Percentiles rank a stretch among this genome's conserved stretches.
Conservation (phyloP, 2,113 vertebrate genomes). For the Calyptommatus sinebrachiatus region DNA sequence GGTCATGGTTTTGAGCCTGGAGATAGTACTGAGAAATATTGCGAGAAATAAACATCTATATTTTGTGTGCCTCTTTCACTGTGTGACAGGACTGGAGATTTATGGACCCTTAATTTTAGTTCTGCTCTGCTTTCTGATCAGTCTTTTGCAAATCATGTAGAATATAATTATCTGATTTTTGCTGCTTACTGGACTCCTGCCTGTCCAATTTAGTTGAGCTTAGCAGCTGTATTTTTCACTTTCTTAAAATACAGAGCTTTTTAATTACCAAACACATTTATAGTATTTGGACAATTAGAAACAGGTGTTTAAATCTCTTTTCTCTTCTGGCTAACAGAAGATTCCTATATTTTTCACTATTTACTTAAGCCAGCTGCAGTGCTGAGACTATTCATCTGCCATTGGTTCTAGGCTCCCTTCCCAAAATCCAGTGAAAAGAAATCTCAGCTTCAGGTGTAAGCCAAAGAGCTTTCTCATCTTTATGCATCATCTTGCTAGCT, state of each 20-base stretch:
- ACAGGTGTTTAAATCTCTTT: slow-evolving; percentile 72
- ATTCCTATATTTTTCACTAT: slow-evolving; percentile 73
- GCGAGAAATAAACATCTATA: slow-evolving; percentile 20
- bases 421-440: slow-evolving; percentile 44
- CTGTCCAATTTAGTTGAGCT: slow-evolving; percentile 60
- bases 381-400: slow-evolving; percentile 70
- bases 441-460: slow-evolving; percentile 10
- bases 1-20: too few relatives aligned
- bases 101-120: slow-evolving; percentile 47
- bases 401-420: slow-evolving; percentile 41
- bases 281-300: slow-evolving; percentile 67
- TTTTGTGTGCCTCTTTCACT: slow-evolving; percentile 36
- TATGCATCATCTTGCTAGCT: neutral
- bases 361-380: slow-evolving; percentile 54
- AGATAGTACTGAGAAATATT: too few relatives aligned
- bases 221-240: slow-evolving; percentile 56
- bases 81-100: slow-evolving; percentile 41
- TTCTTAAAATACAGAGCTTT: slow-evolving; percentile 65
- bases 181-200: slow-evolving; percentile 57
- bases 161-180: slow-evolving; percentile 48
- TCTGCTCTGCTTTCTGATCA: slow-evolving; percentile 53
- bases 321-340: slow-evolving; percentile 67
- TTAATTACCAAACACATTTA: slow-evolving; percentile 67
- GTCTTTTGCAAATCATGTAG: slow-evolving; percentile 42
- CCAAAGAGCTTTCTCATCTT: neutral